These are phyloP conservation scores for Arctopsyche grandis DNA, from an alignment of 1,140 invertebrate genomes.

Conservation along the genomic window DNA sequence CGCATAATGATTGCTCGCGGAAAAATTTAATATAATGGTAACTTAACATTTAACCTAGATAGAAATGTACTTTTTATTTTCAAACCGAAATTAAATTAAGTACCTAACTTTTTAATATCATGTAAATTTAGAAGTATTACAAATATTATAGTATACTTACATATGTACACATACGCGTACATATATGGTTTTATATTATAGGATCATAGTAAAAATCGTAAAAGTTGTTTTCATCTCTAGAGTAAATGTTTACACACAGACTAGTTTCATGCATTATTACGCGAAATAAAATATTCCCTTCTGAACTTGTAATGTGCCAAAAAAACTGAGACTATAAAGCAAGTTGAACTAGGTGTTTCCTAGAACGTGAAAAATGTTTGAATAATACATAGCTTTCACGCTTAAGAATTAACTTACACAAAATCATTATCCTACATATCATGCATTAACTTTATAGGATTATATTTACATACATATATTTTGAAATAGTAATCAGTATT, in stretches of 20 bases:
- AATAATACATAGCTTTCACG: conserved; percentile 22
- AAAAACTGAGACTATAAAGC: conserved; percentile 7
- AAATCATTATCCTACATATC: neutral
- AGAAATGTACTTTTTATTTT: too few relatives aligned
- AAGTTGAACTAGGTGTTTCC: conserved; percentile 13
- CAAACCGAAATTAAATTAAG: too few relatives aligned
- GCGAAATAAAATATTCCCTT: conserved; percentile 21
- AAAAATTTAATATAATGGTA: too few relatives aligned
- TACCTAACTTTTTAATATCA: too few relatives aligned
- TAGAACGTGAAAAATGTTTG: neutral
- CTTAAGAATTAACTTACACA: neutral
- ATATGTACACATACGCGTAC: too few relatives aligned
- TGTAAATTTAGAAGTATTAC: too few relatives aligned
- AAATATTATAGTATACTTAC: too few relatives aligned
- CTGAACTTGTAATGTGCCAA: conserved; percentile 27
- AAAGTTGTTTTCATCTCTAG: conserved; percentile 20
- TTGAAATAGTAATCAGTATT: too few relatives aligned
- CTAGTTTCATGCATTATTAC: conserved; percentile 23
- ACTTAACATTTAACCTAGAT: too few relatives aligned
- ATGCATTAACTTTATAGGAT: neutral
- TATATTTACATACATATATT: neutral
- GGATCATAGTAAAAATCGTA: neutral
- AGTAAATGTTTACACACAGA: conserved; percentile 10
- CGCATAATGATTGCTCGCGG: too few relatives aligned
- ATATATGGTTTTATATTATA: too few relatives aligned